Base-by-base conservation (phyloP, 2,113 vertebrate species). In the Esox niger region DNA sequence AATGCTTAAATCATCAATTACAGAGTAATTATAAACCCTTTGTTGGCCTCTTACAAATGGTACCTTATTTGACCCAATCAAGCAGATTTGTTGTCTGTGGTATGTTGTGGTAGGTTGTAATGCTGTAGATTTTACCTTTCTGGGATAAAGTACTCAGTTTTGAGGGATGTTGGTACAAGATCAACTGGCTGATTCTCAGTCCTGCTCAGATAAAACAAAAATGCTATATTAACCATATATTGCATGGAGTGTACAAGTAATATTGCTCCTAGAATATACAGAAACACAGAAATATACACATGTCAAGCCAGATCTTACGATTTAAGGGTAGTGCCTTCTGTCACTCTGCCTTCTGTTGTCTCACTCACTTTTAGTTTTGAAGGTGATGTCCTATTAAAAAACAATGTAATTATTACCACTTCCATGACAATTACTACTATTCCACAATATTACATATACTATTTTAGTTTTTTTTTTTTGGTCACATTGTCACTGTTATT, bases 321-420 rank as follows among this genome's bases (percentile, higher is more conserved):
- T 65, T 79, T 76, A 4, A n/a, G 23, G 76, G 13, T 70, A 58
- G 61, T n/a, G n/a, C n/a, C n/a, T n/a, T n/a, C n/a, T n/a, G n/a
- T 77, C 70, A 76, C 72, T 49, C 65, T 81, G 32, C 33, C 2
- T 26, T 47, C 33, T 23, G 71, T 80, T 43, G 70, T 81, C 71
- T 52, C n/a, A 5, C 21, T 65, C 35, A 29, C n/a, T 47, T 54
- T 43, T 76, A 65, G 73, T 60, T 49, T 82, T 73, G 70, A 76
- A 2, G 81, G 74, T 30, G 86, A 80, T 31, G 69, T 0, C 29
- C 84, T 86, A 71, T 71, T 32, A 61, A 73, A 59, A 69, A 25
- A 62, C 25, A 75, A 35, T 79, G 35, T 62, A 62, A 57, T 62
- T 71, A 26, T 11, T 61, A 25, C 26, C 62, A 0, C 43, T 23